Base-by-base conservation (phyloP, 2,888 invertebrate species). In the Agrochola circellaris region DNA sequence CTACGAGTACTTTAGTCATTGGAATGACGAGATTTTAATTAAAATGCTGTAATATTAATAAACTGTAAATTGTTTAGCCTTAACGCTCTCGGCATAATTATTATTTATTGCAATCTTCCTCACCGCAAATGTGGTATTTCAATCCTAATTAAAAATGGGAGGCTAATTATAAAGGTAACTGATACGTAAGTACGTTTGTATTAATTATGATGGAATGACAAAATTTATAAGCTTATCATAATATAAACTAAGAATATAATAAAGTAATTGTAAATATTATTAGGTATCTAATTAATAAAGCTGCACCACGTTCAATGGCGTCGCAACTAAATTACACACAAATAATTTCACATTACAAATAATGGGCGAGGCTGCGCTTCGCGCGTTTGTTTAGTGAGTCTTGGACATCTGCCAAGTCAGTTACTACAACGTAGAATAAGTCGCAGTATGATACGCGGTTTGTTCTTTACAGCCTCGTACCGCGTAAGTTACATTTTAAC, bases 371-470 rank as follows among this genome's bases (percentile, higher is more conserved):
- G 77, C 71, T 78, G 67, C 65, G 76, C 68, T 81, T 71, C 75
- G 77, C 38, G 51, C 66, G 68, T 70, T 77, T 66, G 64, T 70
- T 81, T 77, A 74, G 75, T 81, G 66, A 69, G 77, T 83, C 72
- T 91, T 93, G 94, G 93, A 79, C 77, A 73, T 26, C 61, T 83
- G 92, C 94, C 94, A 93, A 90, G 79, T 81, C 84, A 82, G 86
- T 90, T 90, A 91, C 88, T 88, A 83, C 89, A 84, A 82, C 85
- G 81, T 87, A 82, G 83, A 88, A 89, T 83, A 80, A 81, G 81
- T 80, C 82, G 86, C 79, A 83, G 86, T 89, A 87, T 82, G 81
- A 88, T 87, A 75, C 79, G 64, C 71, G 74, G 84, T 80, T 80
- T 74, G 74, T 83, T 82, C 77, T 80, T 65, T 68, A 81, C 71